Evolutionary conservation across 2,888 invertebrate species (phyloP).

Genomic region (Pilophorus perplexus): DNA sequence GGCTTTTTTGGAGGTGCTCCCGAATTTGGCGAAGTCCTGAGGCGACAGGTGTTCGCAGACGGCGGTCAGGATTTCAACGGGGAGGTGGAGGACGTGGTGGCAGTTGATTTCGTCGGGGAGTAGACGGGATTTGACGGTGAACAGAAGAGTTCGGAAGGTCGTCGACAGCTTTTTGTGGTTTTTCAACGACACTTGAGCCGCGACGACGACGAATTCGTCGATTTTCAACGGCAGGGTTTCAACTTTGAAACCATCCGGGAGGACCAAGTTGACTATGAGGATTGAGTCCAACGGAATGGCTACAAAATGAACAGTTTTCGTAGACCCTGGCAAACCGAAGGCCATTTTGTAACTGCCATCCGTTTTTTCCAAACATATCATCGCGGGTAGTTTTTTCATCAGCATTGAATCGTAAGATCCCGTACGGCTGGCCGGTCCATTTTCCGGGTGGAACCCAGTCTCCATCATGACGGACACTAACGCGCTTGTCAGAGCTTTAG

Average conservation of each 20-base stretch:
- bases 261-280: conserved; percentile 11
- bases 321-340: not conserved
- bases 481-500: conserved; percentile 5
- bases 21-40: conserved; percentile 9
- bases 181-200: not conserved
- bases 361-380: not conserved
- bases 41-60: conserved; percentile 20
- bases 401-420: not conserved
- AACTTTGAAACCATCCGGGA: not conserved
- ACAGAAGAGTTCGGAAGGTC: not conserved
- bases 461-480: conserved; percentile 19
- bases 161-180: not conserved
- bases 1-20: not conserved
- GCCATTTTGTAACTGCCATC: conserved; percentile 23
- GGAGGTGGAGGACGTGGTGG: conserved; percentile 15
- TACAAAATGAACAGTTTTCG: not conserved
- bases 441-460: conserved; percentile 19
- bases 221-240: not conserved
- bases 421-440: not conserved
- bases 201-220: not conserved
- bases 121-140: not conserved
- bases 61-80: conserved; percentile 2
- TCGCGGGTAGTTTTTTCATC: conserved; percentile 16
- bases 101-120: not conserved
- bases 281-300: conserved; percentile 3